These are phyloP conservation scores for Callospermophilus lateralis DNA, from an alignment of 2,113 vertebrate genomes.

Conservation along the genomic window DNA sequence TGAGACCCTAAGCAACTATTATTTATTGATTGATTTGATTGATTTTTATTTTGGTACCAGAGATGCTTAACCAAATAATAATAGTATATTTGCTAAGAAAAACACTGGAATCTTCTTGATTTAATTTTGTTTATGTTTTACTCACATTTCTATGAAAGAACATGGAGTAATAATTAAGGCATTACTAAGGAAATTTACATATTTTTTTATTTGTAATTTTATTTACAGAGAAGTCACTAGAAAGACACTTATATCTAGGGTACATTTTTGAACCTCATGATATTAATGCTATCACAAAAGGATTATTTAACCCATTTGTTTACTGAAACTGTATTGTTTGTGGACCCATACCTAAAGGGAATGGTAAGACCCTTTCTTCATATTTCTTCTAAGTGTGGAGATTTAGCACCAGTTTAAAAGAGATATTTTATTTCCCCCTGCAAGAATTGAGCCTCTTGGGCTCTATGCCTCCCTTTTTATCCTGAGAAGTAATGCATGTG, in stretches of 20 bases:
- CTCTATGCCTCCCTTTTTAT: not conserved
- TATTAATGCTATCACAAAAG: conserved; percentile 81
- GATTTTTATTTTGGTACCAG: too few relatives aligned
- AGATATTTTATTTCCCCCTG: not conserved
- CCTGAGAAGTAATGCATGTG: conserved; percentile 63
- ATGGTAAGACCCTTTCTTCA: not conserved
- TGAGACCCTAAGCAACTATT: too few relatives aligned
- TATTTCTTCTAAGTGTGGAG: conserved; percentile 49
- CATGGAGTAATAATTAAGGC: conserved; percentile 63
- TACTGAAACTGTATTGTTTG: conserved; percentile 72
- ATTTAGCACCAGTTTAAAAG: conserved; percentile 55
- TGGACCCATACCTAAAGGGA: conserved; percentile 9
- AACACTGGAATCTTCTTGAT: conserved; percentile 40
- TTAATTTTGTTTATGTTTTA: conserved; percentile 68
- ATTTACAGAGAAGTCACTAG: conserved; percentile 82
- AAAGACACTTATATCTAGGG: conserved; percentile 81
- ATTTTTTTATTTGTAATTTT: conserved; percentile 81
- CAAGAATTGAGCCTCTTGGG: conserved; percentile 57
- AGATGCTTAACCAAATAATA: too few relatives aligned
- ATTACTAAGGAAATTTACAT: conserved; percentile 63
- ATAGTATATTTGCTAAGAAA: too few relatives aligned
- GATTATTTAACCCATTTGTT: conserved; percentile 79
- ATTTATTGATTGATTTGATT: too few relatives aligned
- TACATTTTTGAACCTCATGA: conserved; percentile 82
- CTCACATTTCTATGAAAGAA: conserved; percentile 62